These are phyloP conservation scores for Eospalax fontanierii DNA, from an alignment of 2,797 vertebrate species.

Conservation along the genomic window DNA sequence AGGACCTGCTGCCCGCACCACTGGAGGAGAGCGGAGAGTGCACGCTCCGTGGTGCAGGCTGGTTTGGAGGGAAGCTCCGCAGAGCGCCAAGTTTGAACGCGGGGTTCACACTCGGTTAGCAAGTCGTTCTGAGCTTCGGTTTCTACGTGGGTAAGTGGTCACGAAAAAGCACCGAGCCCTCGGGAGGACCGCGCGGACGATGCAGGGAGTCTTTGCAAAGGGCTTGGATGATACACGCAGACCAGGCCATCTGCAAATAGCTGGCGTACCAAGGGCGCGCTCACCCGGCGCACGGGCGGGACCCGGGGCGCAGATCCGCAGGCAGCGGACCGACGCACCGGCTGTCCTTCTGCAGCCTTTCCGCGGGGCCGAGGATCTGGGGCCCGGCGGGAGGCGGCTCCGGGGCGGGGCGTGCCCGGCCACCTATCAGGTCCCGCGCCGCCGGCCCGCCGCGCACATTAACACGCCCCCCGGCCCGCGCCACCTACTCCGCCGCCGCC, in stretches of 20 bases:
- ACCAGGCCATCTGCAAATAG: background rate
- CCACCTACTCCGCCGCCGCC: background rate
- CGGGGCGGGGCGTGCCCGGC: conserved; percentile 64
- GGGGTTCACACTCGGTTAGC: background rate
- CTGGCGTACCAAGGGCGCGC: too few relatives aligned
- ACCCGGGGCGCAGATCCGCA: background rate
- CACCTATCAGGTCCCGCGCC: background rate
- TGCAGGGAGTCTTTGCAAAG: accelerated
- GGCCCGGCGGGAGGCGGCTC: conserved; percentile 24
- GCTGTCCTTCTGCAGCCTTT: background rate
- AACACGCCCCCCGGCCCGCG: background rate
- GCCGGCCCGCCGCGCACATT: background rate
- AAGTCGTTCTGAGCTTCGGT: background rate
- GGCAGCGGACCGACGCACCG: background rate
- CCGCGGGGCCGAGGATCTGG: background rate
- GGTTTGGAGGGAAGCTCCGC: background rate
- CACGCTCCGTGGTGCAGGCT: background rate
- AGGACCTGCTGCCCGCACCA: too few relatives aligned
- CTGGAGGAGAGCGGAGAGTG: background rate
- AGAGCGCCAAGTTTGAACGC: background rate
- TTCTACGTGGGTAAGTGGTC: background rate
- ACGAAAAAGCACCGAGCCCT: background rate
- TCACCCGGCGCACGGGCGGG: background rate
- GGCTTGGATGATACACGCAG: accelerated
- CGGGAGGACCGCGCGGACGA: background rate